Evolutionary conservation across 2,797 vertebrate genomes (phyloP), one percentile per base, ranked within the genome.

Genomic region (Acropternis orthonyx): DNA sequence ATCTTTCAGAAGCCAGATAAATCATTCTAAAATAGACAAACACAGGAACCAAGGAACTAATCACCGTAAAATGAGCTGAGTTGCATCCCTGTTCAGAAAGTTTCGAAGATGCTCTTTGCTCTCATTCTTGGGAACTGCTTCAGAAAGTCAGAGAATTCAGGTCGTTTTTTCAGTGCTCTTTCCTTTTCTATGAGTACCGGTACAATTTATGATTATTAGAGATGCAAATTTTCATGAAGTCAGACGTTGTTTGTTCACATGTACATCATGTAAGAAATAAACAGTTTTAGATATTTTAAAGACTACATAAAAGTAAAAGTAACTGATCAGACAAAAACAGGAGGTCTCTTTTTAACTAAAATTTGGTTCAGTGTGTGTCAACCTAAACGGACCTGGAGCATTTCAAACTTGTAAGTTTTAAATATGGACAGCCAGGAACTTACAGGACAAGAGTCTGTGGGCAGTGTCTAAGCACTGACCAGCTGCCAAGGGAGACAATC

Each of bases 11-110:
- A 95, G 62, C 51, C 74, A 85, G 91, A 94, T 88, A 88, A 93
- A 92, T 95, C 59, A 95, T 94, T 79, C 44, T 82, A 95, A 96
- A 97, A 93, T 71, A 94, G 82, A 81, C 82, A 92, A 96, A 86
- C 79, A 90, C 20, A 28, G 62, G 62, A 88, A 86, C 66, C 1
- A 2, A 95, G 63, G 85, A 96, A 93, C 92, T 92, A 94, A 92
- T 94, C 84, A 95, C 55, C 61, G 24, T 62, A 63, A 83, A 92
- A 90, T 79, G 68, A 89, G 76, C 23, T 37, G 63, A 84, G 48
- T 63, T 91, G 77, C 32, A 90, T 28, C 21, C 51, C 55, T 67
- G 75, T 85, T 67, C 52, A 59, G 73, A 76, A 94, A 87, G 62
- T 92, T 93, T 67, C 59, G 62, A 75, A 83, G 21, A 26, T 46